These are phyloP conservation scores for Musca vetustissima DNA, from an alignment of 1,140 invertebrate genomes.

Conservation along the genomic window DNA sequence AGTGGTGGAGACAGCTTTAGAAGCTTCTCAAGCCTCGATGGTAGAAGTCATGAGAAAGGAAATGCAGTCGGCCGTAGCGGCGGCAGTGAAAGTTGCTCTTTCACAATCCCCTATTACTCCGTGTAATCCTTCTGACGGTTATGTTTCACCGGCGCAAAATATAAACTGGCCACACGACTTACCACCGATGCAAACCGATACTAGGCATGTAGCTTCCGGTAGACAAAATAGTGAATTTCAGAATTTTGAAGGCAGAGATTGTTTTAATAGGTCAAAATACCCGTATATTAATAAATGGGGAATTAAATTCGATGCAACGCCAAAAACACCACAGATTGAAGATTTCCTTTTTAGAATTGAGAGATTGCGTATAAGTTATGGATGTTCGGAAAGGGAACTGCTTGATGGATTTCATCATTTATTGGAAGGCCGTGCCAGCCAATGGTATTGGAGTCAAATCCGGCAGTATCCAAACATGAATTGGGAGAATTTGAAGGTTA, in stretches of 20 bases:
- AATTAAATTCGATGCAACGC: not conserved
- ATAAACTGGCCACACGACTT: too few species aligned
- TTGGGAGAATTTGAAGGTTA: not conserved
- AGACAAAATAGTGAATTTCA: too few species aligned
- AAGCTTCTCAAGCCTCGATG: too few species aligned
- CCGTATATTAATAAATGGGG: not conserved
- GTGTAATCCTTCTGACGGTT: too few species aligned
- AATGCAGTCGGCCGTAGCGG: too few species aligned
- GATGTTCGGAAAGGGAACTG: not conserved
- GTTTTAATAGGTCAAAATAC: not conserved
- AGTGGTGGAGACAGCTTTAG: not conserved
- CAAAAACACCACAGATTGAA: not conserved
- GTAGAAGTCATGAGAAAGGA: too few species aligned
- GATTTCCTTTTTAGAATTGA: slow-evolving; percentile 15
- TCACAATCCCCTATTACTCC: too few species aligned
- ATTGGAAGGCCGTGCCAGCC: not conserved
- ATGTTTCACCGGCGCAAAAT: too few species aligned
- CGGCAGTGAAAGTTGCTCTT: too few species aligned
- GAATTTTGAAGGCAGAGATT: too few species aligned
- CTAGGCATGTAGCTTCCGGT: too few species aligned
- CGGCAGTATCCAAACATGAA: not conserved
- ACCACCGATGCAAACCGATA: too few species aligned
- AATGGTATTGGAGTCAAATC: slow-evolving; percentile 12
- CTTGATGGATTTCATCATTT: slow-evolving; percentile 1
- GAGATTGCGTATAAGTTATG: not conserved